Percentiles rank a stretch among this genome's conserved stretches.
Evolutionary conservation across 2,888 invertebrate genomes (phyloP).

Genomic region (Diarsia rubi): DNA sequence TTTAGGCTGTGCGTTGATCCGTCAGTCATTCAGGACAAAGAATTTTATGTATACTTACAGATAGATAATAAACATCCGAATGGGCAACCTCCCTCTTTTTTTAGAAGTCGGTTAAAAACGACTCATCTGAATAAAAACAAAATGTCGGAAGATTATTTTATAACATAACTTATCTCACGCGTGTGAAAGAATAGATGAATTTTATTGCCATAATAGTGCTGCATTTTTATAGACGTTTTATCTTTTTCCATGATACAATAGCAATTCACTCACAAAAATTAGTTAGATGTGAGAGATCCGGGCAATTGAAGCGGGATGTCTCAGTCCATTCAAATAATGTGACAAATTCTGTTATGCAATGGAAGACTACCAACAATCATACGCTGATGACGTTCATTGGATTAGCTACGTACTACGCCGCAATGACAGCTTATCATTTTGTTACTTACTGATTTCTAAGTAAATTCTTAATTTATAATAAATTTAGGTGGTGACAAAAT

Average conservation of each 20-base stretch:
- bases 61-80: too few species aligned
- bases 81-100: too few species aligned
- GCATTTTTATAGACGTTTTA: neutral
- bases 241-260: neutral
- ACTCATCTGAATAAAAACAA: neutral
- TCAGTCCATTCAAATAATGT: slow-evolving; percentile 1
- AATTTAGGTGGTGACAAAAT: too few species aligned
- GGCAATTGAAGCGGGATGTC: slow-evolving; percentile 8
- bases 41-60: too few species aligned
- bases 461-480: neutral
- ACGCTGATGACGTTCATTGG: slow-evolving; percentile 30
- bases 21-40: too few species aligned
- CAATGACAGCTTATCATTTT: slow-evolving; percentile 24
- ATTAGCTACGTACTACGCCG: slow-evolving; percentile 2
- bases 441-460: slow-evolving; percentile 5
- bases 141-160: neutral
- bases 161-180: neutral
- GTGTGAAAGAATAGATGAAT: slow-evolving; percentile 2
- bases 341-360: slow-evolving; percentile 45
- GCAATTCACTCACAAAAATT: neutral
- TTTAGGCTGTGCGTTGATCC: too few species aligned
- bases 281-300: neutral
- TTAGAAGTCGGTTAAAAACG: too few species aligned
- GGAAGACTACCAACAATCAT: slow-evolving; percentile 20
- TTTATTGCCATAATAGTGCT: neutral